Evolutionary conservation across 2,888 invertebrate species (phyloP), one percentile per base, ranked within the genome.

Genomic region (Sarcophaga rosellei): DNA sequence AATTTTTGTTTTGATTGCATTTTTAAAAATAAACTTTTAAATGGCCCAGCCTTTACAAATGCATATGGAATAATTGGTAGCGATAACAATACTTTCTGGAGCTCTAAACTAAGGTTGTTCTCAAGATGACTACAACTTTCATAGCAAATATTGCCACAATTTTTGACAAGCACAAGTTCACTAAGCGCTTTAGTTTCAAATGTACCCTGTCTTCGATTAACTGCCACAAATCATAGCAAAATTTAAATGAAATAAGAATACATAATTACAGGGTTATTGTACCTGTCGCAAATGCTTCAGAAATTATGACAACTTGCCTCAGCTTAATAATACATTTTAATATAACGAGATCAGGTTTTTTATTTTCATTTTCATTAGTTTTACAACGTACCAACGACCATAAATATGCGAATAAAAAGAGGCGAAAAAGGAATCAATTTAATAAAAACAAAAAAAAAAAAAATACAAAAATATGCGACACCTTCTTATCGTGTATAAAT

Each of bases 401-500:
- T 2, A 35, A 35, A 8, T 6, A 8, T 1, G 6, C 6, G 35
- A 35, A 25, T 6, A 25, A 25, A 25, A 6, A 25, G 1, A 53
- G 17, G 3, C 53, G 5, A 53, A 44, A 59, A 70, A 35, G 35
- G 35, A 70, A 65, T 73, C 59, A 76, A 76, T 65, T 76, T 76
- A 72, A 70, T 53, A 17, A 53, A 44, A 69, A 69, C 21, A 47
- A 47, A 47, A 47, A 15, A 47, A 47, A 12, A 47, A 47, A 47
- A 47, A 47, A 47, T 4, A 12, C 12, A 47, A 47, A 47, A 47
- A 53, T 15, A 53, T 53, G 25, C 45, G 45, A 62, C 68, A 78
- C 47, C 20, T 75, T 21, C 25, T 79, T 76, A 57, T 72, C 20
- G 44, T 75, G 68, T 68, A 63, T 73, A 65, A 74, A 69, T 73